phyloP scores from a whole-genome alignment of 2,888 invertebrate species.

The Platycnemis pennipes region DNA sequence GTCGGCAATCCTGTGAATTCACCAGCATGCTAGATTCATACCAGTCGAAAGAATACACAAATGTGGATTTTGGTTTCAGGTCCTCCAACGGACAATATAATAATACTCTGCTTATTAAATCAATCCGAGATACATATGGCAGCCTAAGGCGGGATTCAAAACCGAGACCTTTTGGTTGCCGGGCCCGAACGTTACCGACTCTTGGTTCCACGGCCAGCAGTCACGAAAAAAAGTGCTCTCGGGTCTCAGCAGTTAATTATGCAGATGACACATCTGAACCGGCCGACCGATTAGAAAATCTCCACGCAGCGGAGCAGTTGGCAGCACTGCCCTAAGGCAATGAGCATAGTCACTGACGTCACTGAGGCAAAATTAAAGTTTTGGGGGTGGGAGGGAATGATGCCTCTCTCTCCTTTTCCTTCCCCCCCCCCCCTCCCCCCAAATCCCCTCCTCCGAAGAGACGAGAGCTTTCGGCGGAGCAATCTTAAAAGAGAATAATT shows the following conservation, averaged over 20 bases:
- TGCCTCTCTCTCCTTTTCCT: neutral
- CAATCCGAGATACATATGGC: too few relatives aligned
- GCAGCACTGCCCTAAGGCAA: neutral
- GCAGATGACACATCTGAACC: neutral
- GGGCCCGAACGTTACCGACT: too few relatives aligned
- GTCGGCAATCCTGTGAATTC: too few relatives aligned
- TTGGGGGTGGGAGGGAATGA: neutral
- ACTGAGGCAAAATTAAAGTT: neutral
- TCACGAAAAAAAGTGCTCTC: too few relatives aligned
- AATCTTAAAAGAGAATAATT: neutral
- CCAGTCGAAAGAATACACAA: too few relatives aligned
- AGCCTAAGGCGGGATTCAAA: too few relatives aligned
- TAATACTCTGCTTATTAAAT: too few relatives aligned
- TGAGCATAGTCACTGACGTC: neutral
- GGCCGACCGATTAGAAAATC: neutral
- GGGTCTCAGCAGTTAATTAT: neutral
- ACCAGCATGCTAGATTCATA: too few relatives aligned
- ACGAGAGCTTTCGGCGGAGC: neutral
- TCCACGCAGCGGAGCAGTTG: neutral
- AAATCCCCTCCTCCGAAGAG: neutral
- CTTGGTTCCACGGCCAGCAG: too few relatives aligned
- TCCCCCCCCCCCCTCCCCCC: neutral
- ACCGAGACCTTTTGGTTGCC: too few relatives aligned
- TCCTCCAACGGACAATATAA: too few relatives aligned
- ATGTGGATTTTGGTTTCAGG: too few relatives aligned